These are phyloP conservation scores for Iselma pallidipennis DNA, from an alignment of 2,888 invertebrate species.

Conservation along the genomic window DNA sequence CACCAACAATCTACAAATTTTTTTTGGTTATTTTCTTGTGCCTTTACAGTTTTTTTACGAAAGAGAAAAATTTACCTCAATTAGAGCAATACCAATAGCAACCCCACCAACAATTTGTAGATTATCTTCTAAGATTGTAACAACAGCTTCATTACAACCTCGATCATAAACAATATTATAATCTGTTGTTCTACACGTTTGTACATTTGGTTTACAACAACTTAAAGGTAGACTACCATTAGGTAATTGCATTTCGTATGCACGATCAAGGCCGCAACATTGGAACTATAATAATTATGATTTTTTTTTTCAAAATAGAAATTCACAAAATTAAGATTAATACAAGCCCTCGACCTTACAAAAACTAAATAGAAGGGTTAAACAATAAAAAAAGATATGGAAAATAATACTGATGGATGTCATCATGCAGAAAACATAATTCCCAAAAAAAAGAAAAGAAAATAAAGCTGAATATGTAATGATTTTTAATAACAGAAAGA, in stretches of 20 bases:
- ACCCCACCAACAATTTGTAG: conserved; percentile 66
- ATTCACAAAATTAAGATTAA: neutral
- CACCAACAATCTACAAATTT: conserved; percentile 69
- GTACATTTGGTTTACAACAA: conserved; percentile 41
- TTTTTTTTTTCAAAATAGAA: too few relatives aligned
- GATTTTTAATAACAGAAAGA: too few relatives aligned
- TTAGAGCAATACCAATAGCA: conserved; percentile 69
- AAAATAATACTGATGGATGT: neutral
- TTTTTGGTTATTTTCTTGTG: neutral
- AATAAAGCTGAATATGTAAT: neutral
- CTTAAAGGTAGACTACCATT: conserved; percentile 36
- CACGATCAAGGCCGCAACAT: conserved; percentile 69
- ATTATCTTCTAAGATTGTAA: conserved; percentile 55
- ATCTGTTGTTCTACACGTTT: conserved; percentile 35
- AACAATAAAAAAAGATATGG: neutral
- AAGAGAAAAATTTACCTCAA: conserved; percentile 62
- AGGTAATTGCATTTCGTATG: conserved; percentile 57
- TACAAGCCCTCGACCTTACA: neutral
- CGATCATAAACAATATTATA: conserved; percentile 37
- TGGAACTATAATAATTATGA: conserved; percentile 58
- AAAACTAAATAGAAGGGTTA: neutral
- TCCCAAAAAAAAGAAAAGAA: too few relatives aligned
- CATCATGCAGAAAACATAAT: neutral
- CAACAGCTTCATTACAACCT: conserved; percentile 59
- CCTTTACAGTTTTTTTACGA: neutral